Evolutionary conservation across 2,888 invertebrate genomes (phyloP).

Genomic region (Cantharis lateralis): DNA sequence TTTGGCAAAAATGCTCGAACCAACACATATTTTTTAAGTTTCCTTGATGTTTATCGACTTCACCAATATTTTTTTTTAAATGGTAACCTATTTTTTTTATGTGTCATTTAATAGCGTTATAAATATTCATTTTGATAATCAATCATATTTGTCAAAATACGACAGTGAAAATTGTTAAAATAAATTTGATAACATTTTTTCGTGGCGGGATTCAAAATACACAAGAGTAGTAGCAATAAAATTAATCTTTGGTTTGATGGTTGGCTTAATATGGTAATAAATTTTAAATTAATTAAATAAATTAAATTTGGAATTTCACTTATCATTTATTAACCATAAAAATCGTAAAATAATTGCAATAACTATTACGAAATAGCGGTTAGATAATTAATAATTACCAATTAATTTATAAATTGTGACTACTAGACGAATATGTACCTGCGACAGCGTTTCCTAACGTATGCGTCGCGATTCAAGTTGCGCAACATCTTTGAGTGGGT

Average conservation of each 20-base stretch:
- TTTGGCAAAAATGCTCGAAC: too few species aligned
- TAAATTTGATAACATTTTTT: too few species aligned
- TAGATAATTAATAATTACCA: not conserved
- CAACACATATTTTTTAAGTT: too few species aligned
- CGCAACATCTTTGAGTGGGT: not conserved
- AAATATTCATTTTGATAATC: too few species aligned
- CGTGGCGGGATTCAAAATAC: too few species aligned
- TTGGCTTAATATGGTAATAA: not conserved
- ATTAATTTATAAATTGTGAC: not conserved
- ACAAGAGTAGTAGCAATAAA: not conserved
- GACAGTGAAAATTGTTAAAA: too few species aligned
- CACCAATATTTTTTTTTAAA: too few species aligned
- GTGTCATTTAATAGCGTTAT: too few species aligned
- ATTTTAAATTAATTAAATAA: not conserved
- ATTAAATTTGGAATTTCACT: not conserved
- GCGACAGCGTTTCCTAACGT: too few species aligned
- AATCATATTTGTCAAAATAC: too few species aligned
- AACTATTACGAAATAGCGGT: not conserved
- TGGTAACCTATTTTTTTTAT: too few species aligned
- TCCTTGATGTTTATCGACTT: too few species aligned
- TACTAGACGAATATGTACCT: not conserved
- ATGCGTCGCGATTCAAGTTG: not conserved
- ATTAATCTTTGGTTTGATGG: not conserved
- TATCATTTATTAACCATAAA: not conserved
- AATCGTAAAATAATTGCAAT: not conserved